Evolutionary conservation across 2,797 vertebrate species (phyloP), one percentile per base, ranked within the genome.

Genomic region (Agapornis canus): DNA sequence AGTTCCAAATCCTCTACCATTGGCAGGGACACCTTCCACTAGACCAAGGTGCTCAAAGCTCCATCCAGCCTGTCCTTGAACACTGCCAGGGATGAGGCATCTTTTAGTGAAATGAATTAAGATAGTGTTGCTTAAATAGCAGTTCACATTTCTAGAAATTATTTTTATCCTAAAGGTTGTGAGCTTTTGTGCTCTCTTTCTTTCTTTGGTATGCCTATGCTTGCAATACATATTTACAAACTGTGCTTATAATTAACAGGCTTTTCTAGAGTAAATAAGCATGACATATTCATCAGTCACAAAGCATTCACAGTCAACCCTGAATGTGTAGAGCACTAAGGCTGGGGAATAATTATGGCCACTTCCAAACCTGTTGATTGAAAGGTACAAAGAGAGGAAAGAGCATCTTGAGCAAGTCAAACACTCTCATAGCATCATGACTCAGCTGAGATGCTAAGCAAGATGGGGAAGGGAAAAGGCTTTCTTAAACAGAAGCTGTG

Each of bases 201-300:
- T 78, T 90, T 69, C 43, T 61, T 42, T 52, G 61, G 18, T 68
- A 26, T 40, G 27, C 18, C 8, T 51, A 3, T 65, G 40, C 35
- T 49, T 20, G 15, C 25, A 60, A 61, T 48, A 26, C 3, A 1
- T 51, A 69, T 57, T 88, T 86, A 27, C 12, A 81, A 57, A 52
- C 7, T 39, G 21, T 56, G 56, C 68, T 83, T 75, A n/a, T 15
- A 40, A 12, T 71, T 83, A 75, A 57, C 7, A 57, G 27, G 7
- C 13, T 86, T 89, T 83, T 56, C 48, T 51, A 64, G 65, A 48
- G 42, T 49, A 82, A 89, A 78, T 66, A 94, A 88, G 7, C 11
- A 29, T 2, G 16, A 26, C 48, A n/a, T 65, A 61, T 57, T 88
- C 37, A 68, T 29, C 65, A 68, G 48, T 64, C 31, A 12, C 22